These are phyloP conservation scores for Catostylus mosaicus DNA, from an alignment of 30 jellyfish, hydroid and myxozoan species.

Conservation along the genomic window DNA sequence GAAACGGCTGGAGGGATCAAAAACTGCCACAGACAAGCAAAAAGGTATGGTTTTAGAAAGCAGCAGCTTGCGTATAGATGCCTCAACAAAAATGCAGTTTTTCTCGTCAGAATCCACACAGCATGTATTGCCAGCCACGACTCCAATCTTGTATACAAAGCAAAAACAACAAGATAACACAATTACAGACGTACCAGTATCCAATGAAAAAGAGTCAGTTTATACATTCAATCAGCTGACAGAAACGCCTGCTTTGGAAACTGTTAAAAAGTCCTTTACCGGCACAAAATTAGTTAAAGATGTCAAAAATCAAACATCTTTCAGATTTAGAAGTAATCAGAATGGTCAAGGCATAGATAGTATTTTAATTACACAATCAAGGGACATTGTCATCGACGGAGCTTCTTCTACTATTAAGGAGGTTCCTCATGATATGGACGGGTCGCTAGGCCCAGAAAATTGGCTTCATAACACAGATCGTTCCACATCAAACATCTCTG, in stretches of 20 bases:
- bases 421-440: conserved; percentile 1
- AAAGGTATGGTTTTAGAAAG: background rate
- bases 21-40: background rate
- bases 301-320: background rate
- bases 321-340: conserved; percentile 16
- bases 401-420: background rate
- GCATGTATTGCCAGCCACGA: background rate
- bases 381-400: background rate
- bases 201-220: background rate
- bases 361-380: background rate
- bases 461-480: conserved; percentile 71
- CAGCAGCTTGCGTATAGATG: background rate
- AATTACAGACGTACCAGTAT: background rate
- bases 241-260: background rate
- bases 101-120: background rate
- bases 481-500: conserved; percentile 52
- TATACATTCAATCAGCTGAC: background rate
- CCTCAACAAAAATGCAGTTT: background rate
- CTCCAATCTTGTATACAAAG: background rate
- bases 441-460: conserved; percentile 38
- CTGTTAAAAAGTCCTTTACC: background rate
- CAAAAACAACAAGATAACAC: background rate
- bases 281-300: background rate
- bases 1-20: background rate
- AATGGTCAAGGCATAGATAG: conserved; percentile 27